Evolutionary conservation across 2,113 vertebrate species (phyloP), one percentile per base, ranked within the genome.

Genomic region (Syrmaticus mikado): DNA sequence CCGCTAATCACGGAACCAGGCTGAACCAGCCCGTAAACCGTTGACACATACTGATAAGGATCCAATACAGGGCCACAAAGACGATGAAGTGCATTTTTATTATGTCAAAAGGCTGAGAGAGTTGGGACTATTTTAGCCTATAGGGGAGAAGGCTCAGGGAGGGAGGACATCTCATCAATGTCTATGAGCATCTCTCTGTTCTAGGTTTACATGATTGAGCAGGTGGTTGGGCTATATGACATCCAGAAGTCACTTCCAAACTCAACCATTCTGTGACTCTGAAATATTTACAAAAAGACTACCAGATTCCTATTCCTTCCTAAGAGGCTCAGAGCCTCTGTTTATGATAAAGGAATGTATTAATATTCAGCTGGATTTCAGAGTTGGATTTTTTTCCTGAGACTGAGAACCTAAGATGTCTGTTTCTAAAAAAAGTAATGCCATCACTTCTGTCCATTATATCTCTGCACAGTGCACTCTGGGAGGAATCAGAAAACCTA

Each of bases 251-350:
- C 24, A 16, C 60, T 62, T 62, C 60, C 60, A 18, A 62, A 8
- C 34, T 62, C 60, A 62, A 11, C 15, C 36, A 27, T 62, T 62
- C 36, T 62, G 36, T 38, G 36, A 62, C 14, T 62, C 60, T 62
- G 60, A 62, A 11, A 36, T 25, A 45, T 53, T 82, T 83, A 60
- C 28, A 64, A 87, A 78, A 71, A 45, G 6, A 70, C 1, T 27
- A 60, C 6, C 1, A 2, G 13, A 62, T 45, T 14, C 11, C 14
- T 38, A 6, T 14, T 72, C 9, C 19, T 50, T 64, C 52, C 72
- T n/a, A 22, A 8, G 6, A 81, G 8, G 2, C 3, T 88, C 12
- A 50, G 34, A 76, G 6, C 43, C 46, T 34, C 0, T 28, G 3
- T 16, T 65, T 6, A 28, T 34, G 2, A n/a, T 36, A 43, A 82